Evolutionary conservation across 2,888 invertebrate genomes (phyloP).

Genomic region (Spisula subtruncata): DNA sequence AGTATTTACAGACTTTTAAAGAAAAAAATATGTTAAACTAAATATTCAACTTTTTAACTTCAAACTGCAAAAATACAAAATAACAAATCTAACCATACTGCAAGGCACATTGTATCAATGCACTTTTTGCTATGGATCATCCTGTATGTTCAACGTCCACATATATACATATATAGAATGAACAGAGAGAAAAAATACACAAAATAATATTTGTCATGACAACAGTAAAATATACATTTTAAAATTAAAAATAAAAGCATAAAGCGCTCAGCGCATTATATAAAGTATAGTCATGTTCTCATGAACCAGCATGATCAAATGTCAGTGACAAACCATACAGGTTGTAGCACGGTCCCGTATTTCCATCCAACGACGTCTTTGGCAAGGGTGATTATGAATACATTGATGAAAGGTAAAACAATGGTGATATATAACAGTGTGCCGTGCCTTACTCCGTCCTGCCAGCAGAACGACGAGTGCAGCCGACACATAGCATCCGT

Average conservation of each 20-base stretch:
- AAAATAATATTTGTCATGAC: not conserved
- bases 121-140: not conserved
- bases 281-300: constrained; percentile 17
- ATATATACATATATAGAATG: constrained; percentile 1
- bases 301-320: constrained; percentile 47
- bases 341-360: constrained; percentile 16
- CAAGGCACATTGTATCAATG: constrained; percentile 7
- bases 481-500: constrained; percentile 28
- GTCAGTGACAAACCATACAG: constrained; percentile 16
- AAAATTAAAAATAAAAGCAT: not conserved
- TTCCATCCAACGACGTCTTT: not conserved
- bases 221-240: constrained; percentile 2
- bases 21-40: too few species aligned
- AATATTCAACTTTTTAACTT: too few species aligned
- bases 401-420: constrained; percentile 5
- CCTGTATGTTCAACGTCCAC: not conserved
- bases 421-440: constrained; percentile 30
- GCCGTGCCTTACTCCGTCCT: constrained; percentile 30
- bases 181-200: not conserved
- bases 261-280: constrained; percentile 35
- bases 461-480: constrained; percentile 56
- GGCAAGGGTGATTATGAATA: constrained; percentile 18
- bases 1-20: constrained; percentile 8
- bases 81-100: not conserved
- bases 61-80: not conserved